A percentile compares a stretch with the other conserved stretches of the same genome.
Evolutionary conservation across 1,140 invertebrate species (phyloP).

Genomic region (Drosophila melanogaster): Release_6_plus_ISO1_MT NT_033779.5:5292501-5293000

Average conservation of each 20-base stretch:
- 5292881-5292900: constrained; percentile 43
- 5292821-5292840: too few species aligned
- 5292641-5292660: not conserved
- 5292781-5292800: too few species aligned
- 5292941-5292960: constrained; percentile 50
- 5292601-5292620: constrained; percentile 72
- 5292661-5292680: constrained; percentile 34
- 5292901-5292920: constrained; percentile 77
- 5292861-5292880: not conserved
- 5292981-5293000: not conserved
- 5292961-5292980: constrained; percentile 13
- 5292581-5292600: constrained; percentile 55
- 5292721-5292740: too few species aligned
- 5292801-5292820: too few species aligned
- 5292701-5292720: not conserved
- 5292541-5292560: constrained; percentile 41
- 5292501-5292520: not conserved
- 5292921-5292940: constrained; percentile 63
- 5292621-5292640: constrained; percentile 57
- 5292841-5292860: too few species aligned
- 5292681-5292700: not conserved
- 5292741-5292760: too few species aligned
- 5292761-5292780: too few species aligned
- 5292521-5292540: constrained; percentile 2
- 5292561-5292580: constrained; percentile 49